phyloP scores from a whole-genome alignment of 2,888 invertebrate species.

The Cheilosia grossa region DNA sequence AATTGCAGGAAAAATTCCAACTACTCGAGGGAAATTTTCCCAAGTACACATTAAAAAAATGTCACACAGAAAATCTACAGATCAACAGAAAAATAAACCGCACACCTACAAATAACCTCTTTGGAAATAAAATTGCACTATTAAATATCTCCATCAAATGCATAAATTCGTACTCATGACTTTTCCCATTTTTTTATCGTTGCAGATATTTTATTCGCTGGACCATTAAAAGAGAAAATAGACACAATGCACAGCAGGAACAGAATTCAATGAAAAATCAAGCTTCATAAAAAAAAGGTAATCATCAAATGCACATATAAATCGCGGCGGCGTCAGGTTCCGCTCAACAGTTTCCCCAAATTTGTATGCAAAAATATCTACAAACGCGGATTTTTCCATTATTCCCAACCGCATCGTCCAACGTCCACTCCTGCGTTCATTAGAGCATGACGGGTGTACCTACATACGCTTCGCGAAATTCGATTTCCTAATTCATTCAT shows the following conservation, averaged over 20 bases:
- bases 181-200: background rate
- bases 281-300: constrained; percentile 64
- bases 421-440: constrained; percentile 38
- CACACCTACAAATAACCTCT: too few relatives aligned
- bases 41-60: too few relatives aligned
- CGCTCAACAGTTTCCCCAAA: constrained; percentile 28
- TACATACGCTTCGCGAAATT: constrained; percentile 46
- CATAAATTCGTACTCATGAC: constrained; percentile 15
- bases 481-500: constrained; percentile 66
- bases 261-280: constrained; percentile 53
- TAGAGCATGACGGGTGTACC: constrained; percentile 50
- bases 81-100: background rate
- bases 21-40: too few relatives aligned
- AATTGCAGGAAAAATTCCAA: too few relatives aligned
- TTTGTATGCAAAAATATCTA: background rate
- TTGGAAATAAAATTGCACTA: background rate
- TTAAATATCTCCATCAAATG: background rate
- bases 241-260: constrained; percentile 42
- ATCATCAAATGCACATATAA: constrained; percentile 45
- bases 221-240: background rate
- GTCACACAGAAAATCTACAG: background rate
- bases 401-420: constrained; percentile 17
- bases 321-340: constrained; percentile 28
- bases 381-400: constrained; percentile 26
- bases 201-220: constrained; percentile 31